Evolutionary conservation across 1,140 invertebrate species (phyloP).

Genomic region (Calosoma granatense): DNA sequence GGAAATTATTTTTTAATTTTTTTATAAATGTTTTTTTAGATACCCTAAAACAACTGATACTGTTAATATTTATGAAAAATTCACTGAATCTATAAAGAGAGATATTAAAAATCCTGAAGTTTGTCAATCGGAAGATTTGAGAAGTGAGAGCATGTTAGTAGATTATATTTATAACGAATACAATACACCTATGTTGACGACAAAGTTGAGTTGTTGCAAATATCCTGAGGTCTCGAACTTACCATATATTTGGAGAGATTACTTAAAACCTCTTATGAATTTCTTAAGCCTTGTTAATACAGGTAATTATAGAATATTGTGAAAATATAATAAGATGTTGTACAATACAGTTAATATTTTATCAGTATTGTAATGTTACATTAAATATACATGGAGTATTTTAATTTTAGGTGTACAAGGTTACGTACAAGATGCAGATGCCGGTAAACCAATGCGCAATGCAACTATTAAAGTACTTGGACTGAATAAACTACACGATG

Average conservation of each 20-base stretch:
- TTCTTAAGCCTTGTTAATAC: slow-evolving; percentile 45
- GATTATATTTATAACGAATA: slow-evolving; percentile 46
- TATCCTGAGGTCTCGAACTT: slow-evolving; percentile 57
- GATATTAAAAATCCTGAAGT: slow-evolving; percentile 25
- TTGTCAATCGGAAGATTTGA: slow-evolving; percentile 17
- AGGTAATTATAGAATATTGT: too few relatives aligned
- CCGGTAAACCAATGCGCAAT: slow-evolving; percentile 52
- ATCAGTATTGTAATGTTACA: neutral
- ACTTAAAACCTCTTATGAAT: slow-evolving; percentile 56
- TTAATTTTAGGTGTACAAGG: slow-evolving; percentile 56
- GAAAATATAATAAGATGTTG: neutral
- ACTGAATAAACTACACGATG: slow-evolving; percentile 42
- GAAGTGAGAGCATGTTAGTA: slow-evolving; percentile 35
- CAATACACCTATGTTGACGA: slow-evolving; percentile 44
- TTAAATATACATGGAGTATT: slow-evolving; percentile 1
- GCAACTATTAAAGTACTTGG: slow-evolving; percentile 56
- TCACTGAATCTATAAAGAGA: slow-evolving; percentile 37
- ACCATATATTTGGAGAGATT: slow-evolving; percentile 62
- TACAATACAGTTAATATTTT: neutral
- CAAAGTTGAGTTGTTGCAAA: slow-evolving; percentile 64
- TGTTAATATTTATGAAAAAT: slow-evolving; percentile 39
- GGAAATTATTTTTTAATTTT: slow-evolving; percentile 11
- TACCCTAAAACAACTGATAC: slow-evolving; percentile 30
- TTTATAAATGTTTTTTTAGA: slow-evolving; percentile 23
- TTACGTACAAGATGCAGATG: slow-evolving; percentile 48